These are phyloP conservation scores for Grapholita molesta DNA, from an alignment of 1,140 invertebrate genomes.

Conservation along the genomic window DNA sequence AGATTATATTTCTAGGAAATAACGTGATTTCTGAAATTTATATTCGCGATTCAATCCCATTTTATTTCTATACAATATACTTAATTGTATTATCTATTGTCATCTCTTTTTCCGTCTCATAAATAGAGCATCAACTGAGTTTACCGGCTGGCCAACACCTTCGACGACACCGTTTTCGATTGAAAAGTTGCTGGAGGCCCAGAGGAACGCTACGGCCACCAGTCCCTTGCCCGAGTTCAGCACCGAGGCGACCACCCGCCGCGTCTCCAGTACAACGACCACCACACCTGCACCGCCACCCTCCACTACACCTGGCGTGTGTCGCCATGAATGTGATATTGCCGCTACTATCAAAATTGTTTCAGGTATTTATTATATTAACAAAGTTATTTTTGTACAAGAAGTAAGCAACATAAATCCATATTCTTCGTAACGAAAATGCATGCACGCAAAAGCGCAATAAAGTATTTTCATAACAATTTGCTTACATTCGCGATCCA, in stretches of 20 bases:
- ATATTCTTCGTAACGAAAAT: no score
- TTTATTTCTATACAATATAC: no score
- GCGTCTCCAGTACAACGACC: constrained; percentile 86
- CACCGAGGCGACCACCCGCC: constrained; percentile 78
- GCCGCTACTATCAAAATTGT: constrained; percentile 91
- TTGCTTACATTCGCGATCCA: no score
- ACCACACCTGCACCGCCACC: constrained; percentile 85
- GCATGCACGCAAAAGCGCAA: no score
- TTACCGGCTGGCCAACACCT: constrained; percentile 92
- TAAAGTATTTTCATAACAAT: no score
- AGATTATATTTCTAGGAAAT: no score
- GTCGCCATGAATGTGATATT: constrained; percentile 87
- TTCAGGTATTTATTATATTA: constrained; percentile 78
- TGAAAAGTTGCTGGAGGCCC: constrained; percentile 87
- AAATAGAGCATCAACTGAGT: constrained; percentile 90
- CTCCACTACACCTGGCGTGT: constrained; percentile 90
- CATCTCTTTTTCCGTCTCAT: no score
- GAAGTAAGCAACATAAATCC: no score
- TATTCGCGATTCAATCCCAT: no score
- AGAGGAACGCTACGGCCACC: constrained; percentile 80
- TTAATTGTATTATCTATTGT: no score
- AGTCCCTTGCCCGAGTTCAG: constrained; percentile 65
- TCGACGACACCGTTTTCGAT: constrained; percentile 91
- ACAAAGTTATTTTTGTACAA: no score
- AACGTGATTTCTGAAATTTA: no score